Evolutionary conservation across 2,113 vertebrate species (phyloP), one percentile per base, ranked within the genome.

Genomic region (Peucedramus taeniatus): DNA sequence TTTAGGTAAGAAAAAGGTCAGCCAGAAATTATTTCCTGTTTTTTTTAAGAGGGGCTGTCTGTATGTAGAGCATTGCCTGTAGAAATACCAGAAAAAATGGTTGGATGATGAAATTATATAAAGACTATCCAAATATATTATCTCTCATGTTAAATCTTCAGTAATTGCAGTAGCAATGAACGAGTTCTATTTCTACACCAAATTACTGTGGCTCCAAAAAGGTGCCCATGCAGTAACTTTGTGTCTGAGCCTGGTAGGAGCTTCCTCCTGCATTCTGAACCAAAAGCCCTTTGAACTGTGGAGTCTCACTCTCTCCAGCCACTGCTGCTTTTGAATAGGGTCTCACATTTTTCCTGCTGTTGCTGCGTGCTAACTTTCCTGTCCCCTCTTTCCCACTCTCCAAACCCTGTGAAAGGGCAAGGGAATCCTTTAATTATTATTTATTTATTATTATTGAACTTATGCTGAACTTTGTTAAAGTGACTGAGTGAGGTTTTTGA

Each of bases 1-100:
- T 89, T 96, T 93, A 87, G 83, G 89, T 95, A 95, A 95, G 53
- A 33, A 71, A 95, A 94, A 96, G 94, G 95, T 89, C 93, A 94
- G 68, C 87, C 76, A 88, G 70, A 71, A 44, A 94, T 28, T 11
- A 92, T 92, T 89, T 77, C 59, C 63, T 84, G 20, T 24, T 33
- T 53, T 57, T 79, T 50, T 30, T 54, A 57, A 54, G 51, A 3
- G 1, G 6, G 27, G 14, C 35, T 87, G 27, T 39, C 69, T 83
- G 27, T 28, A 47, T 35, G 31, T 68, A 50, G 54, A 39, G 14
- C 49, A n/a, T 72, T 65, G 33, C 44, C 83, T 57, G 20, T 74
- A 51, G 57, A 90, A 94, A 56, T 79, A 90, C 37, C 40, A 47
- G 49, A 74, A 69, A 84, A 83, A 68, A 60, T 71, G 37, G 9